Evolutionary conservation across 2,888 invertebrate genomes (phyloP).

Genomic region (Tridacna gigas): DNA sequence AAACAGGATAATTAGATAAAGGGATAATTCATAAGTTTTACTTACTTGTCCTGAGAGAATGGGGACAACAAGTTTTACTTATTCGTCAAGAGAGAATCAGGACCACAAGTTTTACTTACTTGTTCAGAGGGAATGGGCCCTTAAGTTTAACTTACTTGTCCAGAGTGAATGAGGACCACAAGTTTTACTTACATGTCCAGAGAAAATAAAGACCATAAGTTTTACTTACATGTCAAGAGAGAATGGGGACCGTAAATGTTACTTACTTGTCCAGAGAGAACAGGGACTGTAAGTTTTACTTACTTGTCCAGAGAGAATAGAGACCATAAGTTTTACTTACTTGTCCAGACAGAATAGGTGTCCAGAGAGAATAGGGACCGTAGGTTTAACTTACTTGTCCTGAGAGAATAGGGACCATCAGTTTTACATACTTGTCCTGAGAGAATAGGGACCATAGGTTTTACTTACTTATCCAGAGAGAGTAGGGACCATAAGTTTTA

Average conservation of each 20-base stretch:
- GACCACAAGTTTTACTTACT: too few species aligned
- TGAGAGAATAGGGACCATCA: too few species aligned
- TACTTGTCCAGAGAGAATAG: conserved; percentile 82
- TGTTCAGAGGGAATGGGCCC: conserved; percentile 83
- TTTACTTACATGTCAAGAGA: conserved; percentile 83
- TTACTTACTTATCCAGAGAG: conserved; percentile 82
- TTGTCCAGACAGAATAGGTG: conserved; percentile 79
- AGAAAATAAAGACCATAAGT: conserved; percentile 83
- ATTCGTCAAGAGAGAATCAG: conserved; percentile 82
- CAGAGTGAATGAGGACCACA: too few species aligned
- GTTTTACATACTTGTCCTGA: conserved; percentile 80
- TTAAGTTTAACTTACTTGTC: conserved; percentile 84
- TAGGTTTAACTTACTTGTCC: conserved; percentile 83
- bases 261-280: conserved; percentile 83
- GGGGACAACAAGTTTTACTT: too few species aligned
- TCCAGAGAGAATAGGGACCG: conserved; percentile 83
- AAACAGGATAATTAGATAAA: conserved; percentile 65
- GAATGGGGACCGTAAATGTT: too few species aligned
- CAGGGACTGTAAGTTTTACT: conserved; percentile 83
- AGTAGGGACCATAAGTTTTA: conserved; percentile 83
- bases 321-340: too few species aligned
- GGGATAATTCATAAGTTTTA: conserved; percentile 83
- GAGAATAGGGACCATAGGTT: too few species aligned
- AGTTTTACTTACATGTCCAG: conserved; percentile 83
- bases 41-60: conserved; percentile 82